A percentile compares a stretch with the other conserved stretches of the same genome.
phyloP scores from a whole-genome alignment of 2,888 invertebrate species.

The Perithous albicinctus region DNA sequence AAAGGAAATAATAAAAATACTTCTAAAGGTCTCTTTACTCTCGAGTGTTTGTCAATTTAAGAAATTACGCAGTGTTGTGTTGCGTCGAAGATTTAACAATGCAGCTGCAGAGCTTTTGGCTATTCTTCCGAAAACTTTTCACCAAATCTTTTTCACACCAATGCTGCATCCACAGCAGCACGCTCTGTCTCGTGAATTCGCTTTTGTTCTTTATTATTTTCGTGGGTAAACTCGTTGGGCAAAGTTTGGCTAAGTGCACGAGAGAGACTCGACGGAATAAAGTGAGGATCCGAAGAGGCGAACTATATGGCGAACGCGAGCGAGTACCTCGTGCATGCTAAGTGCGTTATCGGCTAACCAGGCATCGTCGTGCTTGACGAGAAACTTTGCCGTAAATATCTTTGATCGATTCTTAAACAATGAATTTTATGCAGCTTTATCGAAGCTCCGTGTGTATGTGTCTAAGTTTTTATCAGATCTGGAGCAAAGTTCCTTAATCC shows the following conservation, averaged over 20 bases:
- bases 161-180: background rate
- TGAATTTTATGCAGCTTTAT: constrained; percentile 33
- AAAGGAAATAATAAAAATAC: no score
- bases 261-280: background rate
- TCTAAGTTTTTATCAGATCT: background rate
- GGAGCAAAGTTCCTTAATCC: background rate
- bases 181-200: background rate
- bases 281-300: background rate
- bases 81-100: background rate
- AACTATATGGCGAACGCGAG: background rate
- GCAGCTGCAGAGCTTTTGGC: background rate
- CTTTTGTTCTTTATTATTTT: background rate
- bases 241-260: background rate
- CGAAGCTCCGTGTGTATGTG: background rate
- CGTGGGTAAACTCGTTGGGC: background rate
- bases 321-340: background rate
- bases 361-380: background rate
- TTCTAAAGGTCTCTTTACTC: background rate
- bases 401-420: constrained; percentile 46
- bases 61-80: background rate
- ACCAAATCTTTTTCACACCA: background rate
- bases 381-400: constrained; percentile 11
- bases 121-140: background rate
- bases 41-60: constrained; percentile 4
- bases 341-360: background rate